Base-by-base conservation (phyloP, 2,888 invertebrate species). In the Noctua fimbriata region DNA sequence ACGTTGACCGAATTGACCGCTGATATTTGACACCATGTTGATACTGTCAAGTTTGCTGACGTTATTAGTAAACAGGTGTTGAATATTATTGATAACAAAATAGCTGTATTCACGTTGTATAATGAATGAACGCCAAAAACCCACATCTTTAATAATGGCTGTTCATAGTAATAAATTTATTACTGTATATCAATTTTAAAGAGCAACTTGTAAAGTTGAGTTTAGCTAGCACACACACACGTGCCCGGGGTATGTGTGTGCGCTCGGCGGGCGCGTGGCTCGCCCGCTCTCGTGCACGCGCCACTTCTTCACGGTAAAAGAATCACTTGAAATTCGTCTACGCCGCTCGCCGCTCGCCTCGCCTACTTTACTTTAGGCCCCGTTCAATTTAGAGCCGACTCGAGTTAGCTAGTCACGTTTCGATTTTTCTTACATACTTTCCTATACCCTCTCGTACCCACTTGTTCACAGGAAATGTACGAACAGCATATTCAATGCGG, bases 251-350 rank as follows among this genome's bases (percentile, higher is more conserved):
- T 55, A 24, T 12, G 73, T 81, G 71, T 76, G 81, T 81, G 84
- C 24, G 76, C 81, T 79, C 69, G 82, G 78, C 83, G 81, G 76
- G 87, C 78, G 80, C 81, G 71, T 79, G 84, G 82, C 78, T 85
- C 83, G 72, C 75, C 83, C 87, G 89, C 89, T 92, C 95, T 95
- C 95, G 82, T 95, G 95, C 95, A 95, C 95, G 95, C 94, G 92
- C 95, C 92, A 89, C 93, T 91, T 93, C 94, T 95, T 93, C 93
- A 93, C 93, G 90, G 91, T 93, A 93, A 95, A 95, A 95, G 95
- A 95, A 94, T 93, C 94, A 90, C 95, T 95, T 92, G 92, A 95
- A 94, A 93, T 95, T 95, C 94, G 94, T 95, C 94, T 94, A 94
- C 95, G 93, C 91, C 93, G 91, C 90, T 84, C 91, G 91, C 88